phyloP scores from a whole-genome alignment of 2,797 vertebrate genomes.

The Characodon lateralis region DNA sequence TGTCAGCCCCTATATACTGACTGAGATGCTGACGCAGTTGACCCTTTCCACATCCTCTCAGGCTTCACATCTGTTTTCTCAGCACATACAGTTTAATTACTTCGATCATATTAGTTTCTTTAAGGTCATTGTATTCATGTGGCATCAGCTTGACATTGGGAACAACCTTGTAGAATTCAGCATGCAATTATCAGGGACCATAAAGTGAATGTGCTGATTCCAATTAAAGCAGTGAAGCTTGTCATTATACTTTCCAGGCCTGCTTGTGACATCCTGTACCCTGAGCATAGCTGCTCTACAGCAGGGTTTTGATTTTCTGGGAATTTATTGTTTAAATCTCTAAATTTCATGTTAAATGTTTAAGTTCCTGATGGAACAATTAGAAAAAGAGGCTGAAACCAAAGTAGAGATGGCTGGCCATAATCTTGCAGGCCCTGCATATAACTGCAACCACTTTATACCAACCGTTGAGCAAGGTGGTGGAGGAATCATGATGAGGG shows the following conservation, averaged over 20 bases:
- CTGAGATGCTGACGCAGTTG: background rate
- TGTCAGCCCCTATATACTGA: background rate
- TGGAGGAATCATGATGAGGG: background rate
- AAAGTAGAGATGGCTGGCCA: no score
- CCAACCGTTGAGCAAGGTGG: background rate
- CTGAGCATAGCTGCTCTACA: background rate
- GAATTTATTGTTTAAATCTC: background rate
- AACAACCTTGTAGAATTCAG: background rate
- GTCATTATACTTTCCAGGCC: background rate
- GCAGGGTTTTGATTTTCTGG: background rate
- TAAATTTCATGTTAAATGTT: background rate
- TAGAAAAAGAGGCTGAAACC: no score
- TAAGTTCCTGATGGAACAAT: no score
- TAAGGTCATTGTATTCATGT: background rate
- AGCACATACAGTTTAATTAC: constrained; percentile 8
- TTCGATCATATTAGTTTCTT: background rate
- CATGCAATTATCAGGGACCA: background rate
- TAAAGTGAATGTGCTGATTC: constrained; percentile 1
- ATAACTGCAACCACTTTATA: no score
- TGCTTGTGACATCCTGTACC: background rate
- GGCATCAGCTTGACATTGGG: background rate
- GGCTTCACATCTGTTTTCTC: constrained; percentile 2
- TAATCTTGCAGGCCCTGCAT: no score
- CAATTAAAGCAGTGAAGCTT: constrained; percentile 4
- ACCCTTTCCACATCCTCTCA: constrained; percentile 10